Percentiles rank a stretch among this genome's conserved stretches.
These are phyloP conservation scores for Salmo trutta DNA, from an alignment of 2,797 vertebrate genomes.

Conservation along the genomic window DNA sequence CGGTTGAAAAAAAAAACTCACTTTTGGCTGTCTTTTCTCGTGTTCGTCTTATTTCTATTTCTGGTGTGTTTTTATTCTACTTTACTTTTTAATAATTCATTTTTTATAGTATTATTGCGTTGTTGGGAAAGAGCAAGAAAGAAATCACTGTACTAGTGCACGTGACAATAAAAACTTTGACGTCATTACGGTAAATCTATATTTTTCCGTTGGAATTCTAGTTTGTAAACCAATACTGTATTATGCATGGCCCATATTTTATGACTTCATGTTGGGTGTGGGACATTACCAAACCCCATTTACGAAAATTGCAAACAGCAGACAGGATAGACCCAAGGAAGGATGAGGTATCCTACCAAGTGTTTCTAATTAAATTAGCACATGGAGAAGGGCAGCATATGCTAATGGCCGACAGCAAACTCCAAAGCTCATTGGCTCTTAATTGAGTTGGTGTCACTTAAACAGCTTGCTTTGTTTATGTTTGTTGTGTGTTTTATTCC, in stretches of 20 bases:
- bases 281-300: conserved; percentile 11
- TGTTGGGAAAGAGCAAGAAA: too few species aligned
- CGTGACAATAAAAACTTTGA: too few species aligned
- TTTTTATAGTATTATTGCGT: too few species aligned
- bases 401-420: conserved; percentile 29
- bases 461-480: conserved; percentile 46
- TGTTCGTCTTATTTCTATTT: too few species aligned
- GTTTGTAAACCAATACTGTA: background rate
- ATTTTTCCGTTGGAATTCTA: background rate
- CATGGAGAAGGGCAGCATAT: conserved; percentile 25
- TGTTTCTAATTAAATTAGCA: conserved; percentile 29
- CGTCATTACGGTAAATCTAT: background rate
- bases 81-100: too few species aligned
- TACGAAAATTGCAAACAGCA: background rate
- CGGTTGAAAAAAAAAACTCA: too few species aligned
- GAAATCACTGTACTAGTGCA: too few species aligned
- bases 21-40: too few species aligned
- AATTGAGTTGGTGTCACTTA: conserved; percentile 30
- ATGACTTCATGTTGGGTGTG: background rate
- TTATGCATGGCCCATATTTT: background rate
- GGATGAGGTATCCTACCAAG: background rate
- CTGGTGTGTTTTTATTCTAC: too few species aligned
- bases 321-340: background rate
- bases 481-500: conserved; percentile 54
- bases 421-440: conserved; percentile 3